A percentile compares a stretch with the other conserved stretches of the same genome.
phyloP scores from a whole-genome alignment of 2,797 vertebrate genomes.

The Sebastes minor region DNA sequence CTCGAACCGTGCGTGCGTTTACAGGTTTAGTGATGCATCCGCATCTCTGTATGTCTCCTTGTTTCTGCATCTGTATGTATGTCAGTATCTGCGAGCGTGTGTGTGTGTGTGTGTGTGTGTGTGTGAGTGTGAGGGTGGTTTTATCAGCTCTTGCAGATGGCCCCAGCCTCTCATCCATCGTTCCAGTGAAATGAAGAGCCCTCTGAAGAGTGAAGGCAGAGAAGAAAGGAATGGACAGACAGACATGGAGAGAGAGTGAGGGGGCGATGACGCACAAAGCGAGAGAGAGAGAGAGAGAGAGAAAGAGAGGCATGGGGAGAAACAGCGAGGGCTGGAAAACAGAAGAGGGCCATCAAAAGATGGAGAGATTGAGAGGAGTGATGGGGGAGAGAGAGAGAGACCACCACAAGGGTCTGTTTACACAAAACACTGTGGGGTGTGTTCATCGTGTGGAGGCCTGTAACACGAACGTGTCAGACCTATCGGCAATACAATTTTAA shows the following conservation, averaged over 20 bases:
- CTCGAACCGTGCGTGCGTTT: neutral
- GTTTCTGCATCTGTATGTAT: slow-evolving; percentile 45
- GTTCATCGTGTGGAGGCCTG: neutral
- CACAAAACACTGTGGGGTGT: slow-evolving; percentile 16
- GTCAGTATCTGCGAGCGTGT: slow-evolving; percentile 10
- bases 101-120: neutral
- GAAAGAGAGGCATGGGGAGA: neutral
- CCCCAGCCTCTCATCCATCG: slow-evolving; percentile 71
- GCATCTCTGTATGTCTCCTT: slow-evolving; percentile 34
- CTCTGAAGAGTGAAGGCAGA: slow-evolving; percentile 69
- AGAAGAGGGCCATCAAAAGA: slow-evolving; percentile 35
- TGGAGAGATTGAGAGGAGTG: slow-evolving; percentile 28
- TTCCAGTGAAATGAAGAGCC: slow-evolving; percentile 75
- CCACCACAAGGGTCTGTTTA: slow-evolving; percentile 43
- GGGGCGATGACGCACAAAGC: slow-evolving; percentile 25
- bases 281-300: neutral
- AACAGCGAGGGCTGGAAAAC: neutral
- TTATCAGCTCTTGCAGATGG: slow-evolving; percentile 79
- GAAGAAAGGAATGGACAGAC: slow-evolving; percentile 62
- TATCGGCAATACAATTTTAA: neutral
- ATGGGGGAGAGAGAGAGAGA: neutral
- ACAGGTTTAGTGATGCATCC: slow-evolving; percentile 53
- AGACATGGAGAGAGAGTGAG: slow-evolving; percentile 21
- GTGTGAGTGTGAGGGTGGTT: slow-evolving; percentile 39
- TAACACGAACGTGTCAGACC: neutral